Evolutionary conservation across 2,888 invertebrate genomes (phyloP), one percentile per base, ranked within the genome.

Genomic region (Fragum fragum): DNA sequence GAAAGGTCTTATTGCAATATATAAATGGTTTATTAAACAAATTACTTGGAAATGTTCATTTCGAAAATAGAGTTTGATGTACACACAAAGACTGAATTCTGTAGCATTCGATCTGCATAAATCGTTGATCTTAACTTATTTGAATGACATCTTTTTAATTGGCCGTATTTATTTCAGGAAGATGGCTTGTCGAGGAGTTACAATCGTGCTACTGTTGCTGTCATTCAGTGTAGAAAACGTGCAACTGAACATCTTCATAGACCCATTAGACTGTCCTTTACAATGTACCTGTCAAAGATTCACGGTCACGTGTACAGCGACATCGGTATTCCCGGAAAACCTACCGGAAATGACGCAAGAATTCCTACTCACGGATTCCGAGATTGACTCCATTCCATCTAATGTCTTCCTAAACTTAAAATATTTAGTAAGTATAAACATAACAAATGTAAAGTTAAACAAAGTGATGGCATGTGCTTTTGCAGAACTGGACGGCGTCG

Each of bases 381-480:
- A 29, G 14, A 36, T 84, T 26, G 59, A 75, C n/a, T 26, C 28
- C 32, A 72, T 84, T 21, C 81, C 73, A 21, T 73, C 70, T 7
- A 76, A 81, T 55, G 76, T 81, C 16, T 84, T 84, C 32, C 47
- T 70, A 11, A 61, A 76, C 14, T 53, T 79, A 47, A 52, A 39
- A 0, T 39, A 69, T 26, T 59, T 84, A 18, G 18, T 28, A n/a
- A 72, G 29, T 18, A 79, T 84, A 3, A 42, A 69, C 18, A 76
- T 84, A 21, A 32, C 28, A 0, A 42, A 39, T 26, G 72, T 76
- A 3, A 63, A 53, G 23, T 61, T 81, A 14, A 29, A n/a, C 21
- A 81, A 55, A 18, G 42, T 84, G n/a, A 63, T 70, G 23, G 81
- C 84, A 26, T 84, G 84, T 63, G 75, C 84, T 11, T 84, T 84